Evolutionary conservation across 23 tunicate species (phyloP).

Genomic region (Oikopleura vanhoeffeni): DNA sequence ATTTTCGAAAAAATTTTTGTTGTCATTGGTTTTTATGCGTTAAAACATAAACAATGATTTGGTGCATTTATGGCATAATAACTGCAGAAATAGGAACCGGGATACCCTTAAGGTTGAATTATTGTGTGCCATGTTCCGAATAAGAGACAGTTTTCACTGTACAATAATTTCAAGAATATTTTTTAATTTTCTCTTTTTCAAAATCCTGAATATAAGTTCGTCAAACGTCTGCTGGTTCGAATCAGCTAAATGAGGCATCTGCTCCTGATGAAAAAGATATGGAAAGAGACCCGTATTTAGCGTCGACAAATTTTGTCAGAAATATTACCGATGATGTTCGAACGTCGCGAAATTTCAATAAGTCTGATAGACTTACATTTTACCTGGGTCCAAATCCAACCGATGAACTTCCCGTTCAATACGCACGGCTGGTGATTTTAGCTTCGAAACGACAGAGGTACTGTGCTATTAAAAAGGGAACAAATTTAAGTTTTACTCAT

Average conservation of each 20-base stretch:
- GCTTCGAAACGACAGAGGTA: constrained; percentile 2
- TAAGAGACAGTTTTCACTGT: too few species aligned
- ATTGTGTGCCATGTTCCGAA: too few species aligned
- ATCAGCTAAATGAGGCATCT: neutral
- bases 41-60: too few species aligned
- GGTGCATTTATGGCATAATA: too few species aligned
- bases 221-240: neutral
- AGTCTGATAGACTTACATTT: neutral
- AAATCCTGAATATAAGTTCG: neutral
- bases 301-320: neutral
- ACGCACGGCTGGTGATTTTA: neutral
- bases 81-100: too few species aligned
- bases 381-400: neutral
- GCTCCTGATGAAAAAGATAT: neutral
- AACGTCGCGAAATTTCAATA: neutral
- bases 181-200: too few species aligned
- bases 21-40: too few species aligned
- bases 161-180: too few species aligned
- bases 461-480: neutral
- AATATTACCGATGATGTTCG: neutral
- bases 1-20: too few species aligned
- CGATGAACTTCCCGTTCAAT: neutral
- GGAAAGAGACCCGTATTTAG: neutral
- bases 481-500: neutral
- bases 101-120: too few species aligned